Percentiles rank a stretch among this genome's conserved stretches.
These are phyloP conservation scores for Agrilus cyanescens DNA, from an alignment of 2,888 invertebrate species.

Conservation along the genomic window DNA sequence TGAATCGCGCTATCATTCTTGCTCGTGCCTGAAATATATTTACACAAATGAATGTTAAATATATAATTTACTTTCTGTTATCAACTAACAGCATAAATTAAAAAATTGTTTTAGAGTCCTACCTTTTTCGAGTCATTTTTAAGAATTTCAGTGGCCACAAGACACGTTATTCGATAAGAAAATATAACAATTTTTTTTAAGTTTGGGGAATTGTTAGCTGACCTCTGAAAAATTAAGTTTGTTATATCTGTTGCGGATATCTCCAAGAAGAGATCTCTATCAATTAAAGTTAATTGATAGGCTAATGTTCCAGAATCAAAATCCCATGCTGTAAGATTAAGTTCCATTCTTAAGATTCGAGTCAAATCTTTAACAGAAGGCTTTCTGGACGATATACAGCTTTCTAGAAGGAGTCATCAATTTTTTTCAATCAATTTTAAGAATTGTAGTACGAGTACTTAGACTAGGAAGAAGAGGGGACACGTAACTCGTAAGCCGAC, in stretches of 20 bases:
- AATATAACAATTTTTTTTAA: conserved; percentile 40
- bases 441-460: too few relatives aligned
- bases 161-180: conserved; percentile 40
- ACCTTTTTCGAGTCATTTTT: conserved; percentile 32
- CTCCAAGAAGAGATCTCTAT: conserved; percentile 40
- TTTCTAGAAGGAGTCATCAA: too few relatives aligned
- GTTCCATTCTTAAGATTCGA: conserved; percentile 32
- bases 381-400: conserved; percentile 13
- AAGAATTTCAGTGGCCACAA: conserved; percentile 39
- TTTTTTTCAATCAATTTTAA: too few relatives aligned
- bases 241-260: conserved; percentile 36
- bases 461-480: too few relatives aligned
- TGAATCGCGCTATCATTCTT: conserved; percentile 40
- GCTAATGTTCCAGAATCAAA: conserved; percentile 42
- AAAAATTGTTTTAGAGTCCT: conserved; percentile 1
- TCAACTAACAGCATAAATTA: neutral
- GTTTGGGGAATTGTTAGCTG: conserved; percentile 40
- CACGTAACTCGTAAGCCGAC: too few relatives aligned
- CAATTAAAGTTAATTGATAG: conserved; percentile 41
- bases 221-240: conserved; percentile 33
- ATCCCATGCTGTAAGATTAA: conserved; percentile 39
- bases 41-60: neutral
- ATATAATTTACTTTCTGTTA: neutral
- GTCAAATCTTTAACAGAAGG: conserved; percentile 30
- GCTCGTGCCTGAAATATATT: conserved; percentile 33